A percentile compares a stretch with the other conserved stretches of the same genome.
Evolutionary conservation across 2,113 vertebrate genomes (phyloP).

Genomic region (Sturnus vulgaris): DNA sequence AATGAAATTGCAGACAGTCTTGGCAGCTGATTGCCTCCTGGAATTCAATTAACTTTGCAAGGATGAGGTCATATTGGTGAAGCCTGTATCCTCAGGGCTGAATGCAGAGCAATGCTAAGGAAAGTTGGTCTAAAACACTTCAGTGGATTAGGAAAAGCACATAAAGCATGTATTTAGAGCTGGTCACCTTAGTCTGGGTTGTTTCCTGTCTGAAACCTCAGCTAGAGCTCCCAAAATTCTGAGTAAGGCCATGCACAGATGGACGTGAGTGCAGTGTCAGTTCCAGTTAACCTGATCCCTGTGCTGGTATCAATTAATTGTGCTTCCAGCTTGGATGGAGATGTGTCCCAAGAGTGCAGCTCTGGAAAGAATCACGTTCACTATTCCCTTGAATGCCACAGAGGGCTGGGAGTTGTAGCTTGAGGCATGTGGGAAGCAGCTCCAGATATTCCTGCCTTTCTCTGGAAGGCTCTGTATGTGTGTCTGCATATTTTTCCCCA

Average conservation of each 20-base stretch:
- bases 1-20: slow-evolving; percentile 12
- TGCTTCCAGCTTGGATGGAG: background rate
- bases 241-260: background rate
- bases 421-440: background rate
- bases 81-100: background rate
- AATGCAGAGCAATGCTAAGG: background rate
- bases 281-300: background rate
- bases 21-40: slow-evolving; percentile 3
- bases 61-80: background rate
- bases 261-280: background rate
- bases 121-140: background rate
- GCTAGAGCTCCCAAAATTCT: background rate
- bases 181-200: background rate
- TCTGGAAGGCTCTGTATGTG: background rate
- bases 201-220: background rate
- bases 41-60: slow-evolving; percentile 11
- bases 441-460: background rate
- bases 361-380: background rate
- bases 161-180: fast-evolving
- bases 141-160: background rate
- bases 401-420: background rate
- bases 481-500: background rate
- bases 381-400: background rate
- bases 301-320: background rate
- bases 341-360: background rate